A percentile compares a stretch with the other conserved stretches of the same genome.
phyloP scores from a whole-genome alignment of 2,888 invertebrate genomes.

The Cecidostiba fungosa region DNA sequence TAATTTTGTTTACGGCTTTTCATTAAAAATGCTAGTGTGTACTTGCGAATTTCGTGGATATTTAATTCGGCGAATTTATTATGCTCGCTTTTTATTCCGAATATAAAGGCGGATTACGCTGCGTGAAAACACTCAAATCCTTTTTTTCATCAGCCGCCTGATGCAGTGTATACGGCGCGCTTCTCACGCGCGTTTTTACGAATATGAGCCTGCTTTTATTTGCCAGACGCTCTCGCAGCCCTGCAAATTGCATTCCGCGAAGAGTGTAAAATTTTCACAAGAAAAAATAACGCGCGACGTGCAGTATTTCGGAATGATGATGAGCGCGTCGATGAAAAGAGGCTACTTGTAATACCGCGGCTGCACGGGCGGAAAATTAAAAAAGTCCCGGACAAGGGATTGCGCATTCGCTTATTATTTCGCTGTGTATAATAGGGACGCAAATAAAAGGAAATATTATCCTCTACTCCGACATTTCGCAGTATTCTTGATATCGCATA shows the following conservation, averaged over 20 bases:
- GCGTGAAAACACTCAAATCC: background rate
- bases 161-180: background rate
- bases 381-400: background rate
- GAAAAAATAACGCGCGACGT: background rate
- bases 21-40: too few relatives aligned
- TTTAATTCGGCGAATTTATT: background rate
- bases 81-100: background rate
- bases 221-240: background rate
- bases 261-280: background rate
- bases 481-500: conserved; percentile 49
- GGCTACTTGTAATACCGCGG: too few relatives aligned
- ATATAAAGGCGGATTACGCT: background rate
- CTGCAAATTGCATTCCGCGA: conserved; percentile 27
- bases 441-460: conserved; percentile 56
- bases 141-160: background rate
- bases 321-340: background rate
- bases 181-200: conserved; percentile 24
- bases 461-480: background rate
- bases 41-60: background rate
- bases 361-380: background rate
- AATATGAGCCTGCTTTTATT: conserved; percentile 20
- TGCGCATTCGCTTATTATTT: conserved; percentile 18
- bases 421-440: background rate
- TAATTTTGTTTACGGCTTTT: too few relatives aligned
- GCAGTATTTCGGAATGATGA: background rate